Evolutionary conservation across 1,140 invertebrate species (phyloP).

Genomic region (Drosophila sp.): DNA sequence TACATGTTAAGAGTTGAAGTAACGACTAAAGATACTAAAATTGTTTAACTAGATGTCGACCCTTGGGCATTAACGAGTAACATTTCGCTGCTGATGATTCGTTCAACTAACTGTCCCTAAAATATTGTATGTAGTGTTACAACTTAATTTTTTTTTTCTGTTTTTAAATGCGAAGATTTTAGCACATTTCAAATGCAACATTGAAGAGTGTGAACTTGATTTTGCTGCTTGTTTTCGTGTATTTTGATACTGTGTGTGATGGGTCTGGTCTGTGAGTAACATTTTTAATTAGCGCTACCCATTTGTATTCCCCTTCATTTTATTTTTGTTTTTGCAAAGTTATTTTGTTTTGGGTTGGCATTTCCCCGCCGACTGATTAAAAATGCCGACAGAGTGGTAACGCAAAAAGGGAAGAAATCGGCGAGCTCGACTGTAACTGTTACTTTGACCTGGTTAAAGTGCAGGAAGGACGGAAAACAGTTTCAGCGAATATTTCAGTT

Average conservation of each 20-base stretch:
- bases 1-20: no score
- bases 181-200: neutral
- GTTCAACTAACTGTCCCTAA: no score
- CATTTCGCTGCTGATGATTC: no score
- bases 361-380: conserved; percentile 2
- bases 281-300: conserved; percentile 13
- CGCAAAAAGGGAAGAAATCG: neutral
- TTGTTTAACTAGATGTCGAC: no score
- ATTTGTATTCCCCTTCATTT: neutral
- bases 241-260: neutral
- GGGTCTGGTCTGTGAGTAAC: neutral
- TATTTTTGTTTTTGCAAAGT: neutral
- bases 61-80: no score
- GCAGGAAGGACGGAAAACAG: conserved; percentile 7
- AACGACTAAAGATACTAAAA: no score
- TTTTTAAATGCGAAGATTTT: no score
- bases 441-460: neutral
- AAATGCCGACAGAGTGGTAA: neutral
- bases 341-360: conserved; percentile 4
- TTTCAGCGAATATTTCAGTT: conserved; percentile 43
- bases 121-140: no score
- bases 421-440: neutral
- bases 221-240: conserved; percentile 3
- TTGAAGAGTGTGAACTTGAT: conserved; percentile 12
- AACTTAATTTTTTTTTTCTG: no score